Base-by-base conservation (phyloP, 2,888 invertebrate species). In the Polymixis flavicincta region DNA sequence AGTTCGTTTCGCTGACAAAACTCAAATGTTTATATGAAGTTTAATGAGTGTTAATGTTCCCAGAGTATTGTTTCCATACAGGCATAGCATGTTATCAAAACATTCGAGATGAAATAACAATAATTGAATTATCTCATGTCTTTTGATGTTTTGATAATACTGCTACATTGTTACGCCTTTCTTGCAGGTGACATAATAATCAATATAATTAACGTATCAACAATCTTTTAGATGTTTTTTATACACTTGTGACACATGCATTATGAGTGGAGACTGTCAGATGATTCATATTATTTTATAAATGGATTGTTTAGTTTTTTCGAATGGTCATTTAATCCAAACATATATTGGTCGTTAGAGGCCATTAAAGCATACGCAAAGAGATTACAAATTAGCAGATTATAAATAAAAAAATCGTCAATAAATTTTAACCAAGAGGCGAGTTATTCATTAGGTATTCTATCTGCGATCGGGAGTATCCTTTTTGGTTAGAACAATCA, bases 391-490 rank as follows among this genome's bases (percentile, higher is more conserved):
- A 90, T 85, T 60, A 52, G 74, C 71, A 80, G 78, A 82, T 88
- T 86, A 84, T 57, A 59, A 80, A 83, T 81, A 77, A 82, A 87
- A 86, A 86, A 86, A 64, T 74, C 68, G 61, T 68, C 75, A 81
- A 84, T 87, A 87, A 85, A 87, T 89, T 85, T 84, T 70, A 73
- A 83, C 70, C 76, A 84, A 73, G 71, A 81, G 77, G 69, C 57
- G 57, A 42, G 70, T 67, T 74, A 86, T 89, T 88, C 7, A 82
- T 80, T 86, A 45, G 42, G 42, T 45, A 91, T 91, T 90, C 91
- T 70, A 19, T 71, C 57, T 67, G 81, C 80, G 77, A 70, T 61
- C 70, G 71, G 71, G 69, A 84, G 78, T 84, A 87, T 88, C 84
- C 86, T 87, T 86, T 84, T 87, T 71, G 76, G 82, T 76, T 74